Evolutionary conservation across 2,797 vertebrate species (phyloP).

Genomic region (Neosilurus hyrtlii): DNA sequence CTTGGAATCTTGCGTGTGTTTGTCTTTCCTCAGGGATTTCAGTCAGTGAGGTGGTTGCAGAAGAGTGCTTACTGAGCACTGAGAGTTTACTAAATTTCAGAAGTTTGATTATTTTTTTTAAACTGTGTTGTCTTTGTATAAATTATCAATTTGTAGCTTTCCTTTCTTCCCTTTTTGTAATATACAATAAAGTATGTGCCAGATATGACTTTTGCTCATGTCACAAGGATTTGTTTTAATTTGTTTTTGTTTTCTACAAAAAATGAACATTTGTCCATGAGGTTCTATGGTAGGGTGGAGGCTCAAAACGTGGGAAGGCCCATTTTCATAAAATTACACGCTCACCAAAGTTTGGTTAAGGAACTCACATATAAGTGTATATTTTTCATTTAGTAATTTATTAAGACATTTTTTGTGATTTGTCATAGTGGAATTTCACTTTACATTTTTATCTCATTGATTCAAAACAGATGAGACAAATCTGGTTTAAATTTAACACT

Average conservation of each 20-base stretch:
- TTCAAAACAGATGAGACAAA: neutral
- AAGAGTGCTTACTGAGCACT: constrained; percentile 86
- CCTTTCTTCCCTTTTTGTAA: constrained; percentile 85
- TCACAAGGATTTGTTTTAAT: constrained; percentile 69
- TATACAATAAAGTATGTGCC: constrained; percentile 83
- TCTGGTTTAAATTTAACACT: neutral
- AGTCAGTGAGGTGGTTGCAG: constrained; percentile 80
- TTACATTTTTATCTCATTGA: neutral
- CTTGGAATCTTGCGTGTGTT: constrained; percentile 72
- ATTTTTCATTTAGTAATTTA: neutral
- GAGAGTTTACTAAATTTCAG: constrained; percentile 96
- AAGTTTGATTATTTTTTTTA: constrained; percentile 85
- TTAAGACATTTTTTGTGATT: neutral
- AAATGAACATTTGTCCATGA: constrained; percentile 41
- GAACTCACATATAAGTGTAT: neutral
- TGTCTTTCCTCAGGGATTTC: constrained; percentile 98
- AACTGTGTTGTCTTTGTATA: constrained; percentile 95
- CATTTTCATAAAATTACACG: neutral
- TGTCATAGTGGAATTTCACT: neutral
- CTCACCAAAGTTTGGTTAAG: neutral
- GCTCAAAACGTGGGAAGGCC: neutral
- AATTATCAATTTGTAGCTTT: constrained; percentile 97
- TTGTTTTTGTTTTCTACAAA: constrained; percentile 57
- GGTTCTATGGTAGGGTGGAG: neutral
- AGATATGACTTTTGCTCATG: constrained; percentile 78